Percentiles rank a stretch among this genome's conserved stretches.
phyloP scores from a whole-genome alignment of 1,140 invertebrate genomes.

The Phymastichus coffea region DNA sequence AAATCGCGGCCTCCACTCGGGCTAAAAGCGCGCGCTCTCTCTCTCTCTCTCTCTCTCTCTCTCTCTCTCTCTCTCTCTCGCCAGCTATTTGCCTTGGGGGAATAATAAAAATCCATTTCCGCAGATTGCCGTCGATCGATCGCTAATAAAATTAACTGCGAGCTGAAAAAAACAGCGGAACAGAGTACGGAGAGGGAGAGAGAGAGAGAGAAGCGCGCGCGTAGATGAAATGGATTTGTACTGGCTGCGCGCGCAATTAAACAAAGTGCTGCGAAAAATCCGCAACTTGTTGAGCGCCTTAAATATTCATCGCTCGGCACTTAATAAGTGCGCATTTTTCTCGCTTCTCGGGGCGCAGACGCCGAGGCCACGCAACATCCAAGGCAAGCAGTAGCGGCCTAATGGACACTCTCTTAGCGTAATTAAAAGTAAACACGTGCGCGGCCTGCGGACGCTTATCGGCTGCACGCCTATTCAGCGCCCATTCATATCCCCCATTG shows the following conservation, averaged over 20 bases:
- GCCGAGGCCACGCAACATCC: background rate
- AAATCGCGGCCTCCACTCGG: constrained; percentile 47
- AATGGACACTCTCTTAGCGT: constrained; percentile 59
- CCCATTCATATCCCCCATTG: constrained; percentile 39
- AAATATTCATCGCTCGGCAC: constrained; percentile 53
- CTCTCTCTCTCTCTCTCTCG: constrained; percentile 14
- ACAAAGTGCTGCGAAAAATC: constrained; percentile 44
- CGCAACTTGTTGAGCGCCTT: constrained; percentile 57
- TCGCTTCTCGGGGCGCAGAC: background rate
- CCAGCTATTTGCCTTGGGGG: constrained; percentile 43
- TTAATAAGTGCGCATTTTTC: constrained; percentile 48
- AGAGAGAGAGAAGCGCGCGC: background rate
- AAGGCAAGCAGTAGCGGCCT: constrained; percentile 46
- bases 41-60: constrained; percentile 22
- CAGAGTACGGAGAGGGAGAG: background rate
- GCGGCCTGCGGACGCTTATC: constrained; percentile 54
- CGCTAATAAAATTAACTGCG: constrained; percentile 31
- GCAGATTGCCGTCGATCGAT: constrained; percentile 37
- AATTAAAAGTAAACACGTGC: constrained; percentile 59
- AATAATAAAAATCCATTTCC: constrained; percentile 43
- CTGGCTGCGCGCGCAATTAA: background rate
- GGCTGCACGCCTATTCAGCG: constrained; percentile 53
- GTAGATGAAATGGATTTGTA: constrained; percentile 7
- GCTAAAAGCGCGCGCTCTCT: constrained; percentile 48
- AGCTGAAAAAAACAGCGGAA: constrained; percentile 21